phyloP scores from a whole-genome alignment of 2,113 vertebrate species.

The Gobiocypris rarus region DNA sequence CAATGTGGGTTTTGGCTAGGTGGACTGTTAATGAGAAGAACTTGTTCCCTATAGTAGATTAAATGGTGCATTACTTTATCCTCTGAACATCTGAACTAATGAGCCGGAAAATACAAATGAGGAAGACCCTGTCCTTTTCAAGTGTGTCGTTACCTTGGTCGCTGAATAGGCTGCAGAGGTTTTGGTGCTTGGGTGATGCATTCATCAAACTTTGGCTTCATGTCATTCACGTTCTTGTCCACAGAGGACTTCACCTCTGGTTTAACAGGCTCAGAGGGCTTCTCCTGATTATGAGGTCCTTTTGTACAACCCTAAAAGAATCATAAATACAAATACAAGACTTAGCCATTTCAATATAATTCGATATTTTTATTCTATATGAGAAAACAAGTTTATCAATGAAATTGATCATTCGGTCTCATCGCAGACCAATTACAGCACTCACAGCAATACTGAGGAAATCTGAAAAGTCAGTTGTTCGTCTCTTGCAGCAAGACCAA shows the following conservation, averaged over 20 bases:
- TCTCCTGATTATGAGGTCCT: slow-evolving; percentile 93
- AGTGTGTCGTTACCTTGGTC: slow-evolving; percentile 84
- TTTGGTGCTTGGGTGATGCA: slow-evolving; percentile 92
- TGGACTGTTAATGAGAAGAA: slow-evolving; percentile 12
- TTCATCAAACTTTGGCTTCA: slow-evolving; percentile 90
- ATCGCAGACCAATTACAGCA: slow-evolving; percentile 34
- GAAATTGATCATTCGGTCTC: neutral
- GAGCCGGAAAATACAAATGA: neutral
- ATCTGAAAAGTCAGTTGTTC: slow-evolving; percentile 97
- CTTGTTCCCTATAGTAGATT: neutral
- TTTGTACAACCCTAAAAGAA: slow-evolving; percentile 91
- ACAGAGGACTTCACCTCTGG: slow-evolving; percentile 88
- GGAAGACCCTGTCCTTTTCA: neutral
- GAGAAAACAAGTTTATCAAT: neutral
- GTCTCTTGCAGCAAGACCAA: slow-evolving; percentile 97
- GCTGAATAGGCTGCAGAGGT: slow-evolving; percentile 87
- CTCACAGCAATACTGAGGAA: slow-evolving; percentile 95
- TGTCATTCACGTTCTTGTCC: slow-evolving; percentile 82
- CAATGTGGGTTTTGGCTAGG: neutral
- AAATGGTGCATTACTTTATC: slow-evolving; percentile 5
- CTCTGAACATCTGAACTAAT: neutral
- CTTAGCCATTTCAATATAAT: neutral
- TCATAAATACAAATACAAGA: slow-evolving; percentile 3
- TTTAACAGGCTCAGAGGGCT: slow-evolving; percentile 92
- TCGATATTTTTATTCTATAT: neutral